Percentiles rank a stretch among this genome's conserved stretches.
phyloP scores from a whole-genome alignment of 1,140 invertebrate genomes.

The Globodera ellingtonae region DNA sequence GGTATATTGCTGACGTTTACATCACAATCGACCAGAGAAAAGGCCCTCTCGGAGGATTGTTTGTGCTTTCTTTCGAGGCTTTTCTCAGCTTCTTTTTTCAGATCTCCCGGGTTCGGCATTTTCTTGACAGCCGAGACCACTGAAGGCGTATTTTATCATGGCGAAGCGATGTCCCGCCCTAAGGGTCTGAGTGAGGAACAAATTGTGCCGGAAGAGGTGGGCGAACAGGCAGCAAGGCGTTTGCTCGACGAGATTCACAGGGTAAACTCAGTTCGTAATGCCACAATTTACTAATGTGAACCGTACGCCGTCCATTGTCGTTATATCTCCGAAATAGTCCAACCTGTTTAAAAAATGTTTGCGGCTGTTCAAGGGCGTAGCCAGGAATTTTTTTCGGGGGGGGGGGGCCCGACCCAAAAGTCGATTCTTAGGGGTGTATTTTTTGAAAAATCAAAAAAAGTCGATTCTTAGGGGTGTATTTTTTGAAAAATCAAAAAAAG shows the following conservation, averaged over 20 bases:
- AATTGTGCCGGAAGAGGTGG: slow-evolving; percentile 83
- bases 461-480: no score
- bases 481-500: no score
- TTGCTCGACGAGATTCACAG: slow-evolving; percentile 86
- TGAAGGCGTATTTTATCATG: slow-evolving; percentile 76
- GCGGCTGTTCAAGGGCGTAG: no score
- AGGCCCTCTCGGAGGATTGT: slow-evolving; percentile 82
- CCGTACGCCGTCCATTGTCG: no score
- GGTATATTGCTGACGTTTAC: slow-evolving; percentile 92
- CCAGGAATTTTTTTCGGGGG: no score
- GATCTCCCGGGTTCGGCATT: slow-evolving; percentile 81
- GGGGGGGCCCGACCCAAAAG: no score
- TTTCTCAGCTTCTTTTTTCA: slow-evolving; percentile 44
- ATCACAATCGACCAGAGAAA: slow-evolving; percentile 88
- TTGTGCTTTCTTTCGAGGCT: slow-evolving; percentile 61
- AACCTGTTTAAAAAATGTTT: no score
- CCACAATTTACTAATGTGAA: slow-evolving; percentile 20
- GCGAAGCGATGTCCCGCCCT: slow-evolving; percentile 69
- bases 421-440: no score
- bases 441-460: no score
- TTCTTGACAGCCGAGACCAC: slow-evolving; percentile 88
- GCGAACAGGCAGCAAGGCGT: slow-evolving; percentile 77
- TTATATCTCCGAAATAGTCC: no score
- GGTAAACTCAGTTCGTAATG: slow-evolving; percentile 54
- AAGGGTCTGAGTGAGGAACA: slow-evolving; percentile 68